Conservation (phyloP, 2,888 invertebrate genomes). For the Pimpla rufipes region DNA sequence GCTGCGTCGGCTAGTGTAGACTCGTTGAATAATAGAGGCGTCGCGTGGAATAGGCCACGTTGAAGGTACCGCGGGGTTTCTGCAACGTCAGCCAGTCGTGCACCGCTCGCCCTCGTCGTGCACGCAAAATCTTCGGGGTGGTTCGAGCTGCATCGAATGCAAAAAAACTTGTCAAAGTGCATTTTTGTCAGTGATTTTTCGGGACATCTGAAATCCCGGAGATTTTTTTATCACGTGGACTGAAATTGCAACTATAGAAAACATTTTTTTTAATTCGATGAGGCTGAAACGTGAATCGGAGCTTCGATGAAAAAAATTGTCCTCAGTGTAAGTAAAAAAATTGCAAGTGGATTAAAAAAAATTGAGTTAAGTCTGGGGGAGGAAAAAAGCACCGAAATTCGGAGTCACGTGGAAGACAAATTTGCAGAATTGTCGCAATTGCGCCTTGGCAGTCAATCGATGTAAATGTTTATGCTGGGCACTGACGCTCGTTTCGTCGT, state of each 20-base stretch:
- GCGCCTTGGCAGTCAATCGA: too few relatives aligned
- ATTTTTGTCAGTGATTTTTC: constrained; percentile 3
- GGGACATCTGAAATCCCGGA: neutral
- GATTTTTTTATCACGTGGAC: neutral
- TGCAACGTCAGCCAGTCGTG: constrained; percentile 71
- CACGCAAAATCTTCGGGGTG: constrained; percentile 21
- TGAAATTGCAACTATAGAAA: neutral
- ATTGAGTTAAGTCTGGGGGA: neutral
- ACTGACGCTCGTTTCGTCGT: neutral
- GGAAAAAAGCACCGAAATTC: neutral
- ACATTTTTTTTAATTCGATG: constrained; percentile 4
- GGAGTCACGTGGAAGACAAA: neutral
- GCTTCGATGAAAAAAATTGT: constrained; percentile 11
- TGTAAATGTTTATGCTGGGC: too few relatives aligned
- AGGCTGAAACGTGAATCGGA: neutral
- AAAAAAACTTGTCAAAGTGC: neutral
- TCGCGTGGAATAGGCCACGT: constrained; percentile 76
- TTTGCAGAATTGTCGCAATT: neutral
- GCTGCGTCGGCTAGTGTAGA: constrained; percentile 71
- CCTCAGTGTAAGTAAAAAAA: neutral
- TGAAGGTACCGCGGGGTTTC: constrained; percentile 63
- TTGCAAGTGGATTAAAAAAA: constrained; percentile 15
- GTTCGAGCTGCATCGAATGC: neutral
- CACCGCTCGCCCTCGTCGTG: constrained; percentile 30
- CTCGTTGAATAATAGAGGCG: constrained; percentile 76